A percentile compares a stretch with the other conserved stretches of the same genome.
Conservation (phyloP, 2,888 invertebrate genomes). For the Hipparchia sbordonii region DNA sequence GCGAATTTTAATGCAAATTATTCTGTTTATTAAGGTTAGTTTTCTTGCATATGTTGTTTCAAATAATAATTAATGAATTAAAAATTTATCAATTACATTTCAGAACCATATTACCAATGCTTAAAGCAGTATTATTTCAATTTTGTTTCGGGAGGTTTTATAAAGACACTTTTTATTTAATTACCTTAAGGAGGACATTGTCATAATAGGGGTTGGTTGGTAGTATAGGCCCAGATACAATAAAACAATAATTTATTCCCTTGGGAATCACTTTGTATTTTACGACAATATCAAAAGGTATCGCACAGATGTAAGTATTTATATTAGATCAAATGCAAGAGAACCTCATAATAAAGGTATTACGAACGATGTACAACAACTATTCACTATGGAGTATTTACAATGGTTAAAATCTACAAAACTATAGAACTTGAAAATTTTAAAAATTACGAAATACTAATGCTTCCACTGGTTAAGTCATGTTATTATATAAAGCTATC, state of each 20-base stretch:
- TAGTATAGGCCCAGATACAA: background rate
- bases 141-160: background rate
- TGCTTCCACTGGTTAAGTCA: slow-evolving; percentile 41
- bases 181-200: too few species aligned
- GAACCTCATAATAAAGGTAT: slow-evolving; percentile 28
- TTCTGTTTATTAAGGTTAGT: background rate
- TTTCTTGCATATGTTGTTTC: background rate
- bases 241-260: slow-evolving; percentile 2
- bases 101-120: background rate
- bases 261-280: background rate
- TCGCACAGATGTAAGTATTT: background rate
- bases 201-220: too few species aligned
- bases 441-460: slow-evolving; percentile 41
- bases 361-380: slow-evolving; percentile 34
- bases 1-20: background rate
- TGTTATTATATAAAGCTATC: slow-evolving; percentile 61
- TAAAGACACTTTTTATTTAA: too few species aligned
- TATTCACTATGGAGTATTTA: slow-evolving; percentile 52
- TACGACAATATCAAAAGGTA: background rate
- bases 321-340: slow-evolving; percentile 35
- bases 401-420: slow-evolving; percentile 44
- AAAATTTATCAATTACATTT: background rate
- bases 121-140: too few species aligned
- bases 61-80: background rate
- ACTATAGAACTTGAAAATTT: slow-evolving; percentile 37